These are phyloP conservation scores for Emys orbicularis DNA, from an alignment of 2,797 vertebrate species.

Conservation along the genomic window DNA sequence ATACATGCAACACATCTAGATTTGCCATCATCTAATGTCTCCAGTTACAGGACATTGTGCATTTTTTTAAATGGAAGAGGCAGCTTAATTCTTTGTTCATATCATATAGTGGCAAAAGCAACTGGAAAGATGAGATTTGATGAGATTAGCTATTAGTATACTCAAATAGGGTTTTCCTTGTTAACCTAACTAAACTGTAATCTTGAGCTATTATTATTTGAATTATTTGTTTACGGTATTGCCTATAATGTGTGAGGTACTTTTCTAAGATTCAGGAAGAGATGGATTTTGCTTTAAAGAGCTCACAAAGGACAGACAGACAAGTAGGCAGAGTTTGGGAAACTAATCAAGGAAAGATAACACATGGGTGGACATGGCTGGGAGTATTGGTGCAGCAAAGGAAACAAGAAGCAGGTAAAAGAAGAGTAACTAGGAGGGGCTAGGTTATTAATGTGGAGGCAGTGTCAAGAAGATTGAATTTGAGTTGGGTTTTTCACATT, in stretches of 20 bases:
- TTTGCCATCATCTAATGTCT: not conserved
- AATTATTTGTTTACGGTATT: not conserved
- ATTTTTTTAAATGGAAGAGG: not conserved
- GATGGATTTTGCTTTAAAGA: accelerated
- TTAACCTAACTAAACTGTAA: not conserved
- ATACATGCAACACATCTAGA: not conserved
- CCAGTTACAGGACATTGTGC: not conserved
- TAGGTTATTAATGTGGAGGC: not conserved
- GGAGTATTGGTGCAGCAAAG: accelerated
- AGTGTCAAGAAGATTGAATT: not conserved
- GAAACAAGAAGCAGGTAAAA: not conserved
- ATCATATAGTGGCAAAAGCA: not conserved
- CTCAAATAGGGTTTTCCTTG: not conserved
- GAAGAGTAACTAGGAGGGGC: not conserved
- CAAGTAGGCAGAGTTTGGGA: not conserved
- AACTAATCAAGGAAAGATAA: not conserved
- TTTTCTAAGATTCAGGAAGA: not conserved
- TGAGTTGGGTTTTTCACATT: not conserved
- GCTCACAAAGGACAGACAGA: not conserved
- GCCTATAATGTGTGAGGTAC: not conserved
- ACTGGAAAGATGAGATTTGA: not conserved
- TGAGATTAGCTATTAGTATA: not conserved
- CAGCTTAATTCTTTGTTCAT: not conserved
- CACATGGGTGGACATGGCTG: not conserved
- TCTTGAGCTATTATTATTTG: accelerated